These are phyloP conservation scores for Stichodactyla mertensii DNA, from an alignment of 64 coral and sea anemone species.

Conservation along the genomic window DNA sequence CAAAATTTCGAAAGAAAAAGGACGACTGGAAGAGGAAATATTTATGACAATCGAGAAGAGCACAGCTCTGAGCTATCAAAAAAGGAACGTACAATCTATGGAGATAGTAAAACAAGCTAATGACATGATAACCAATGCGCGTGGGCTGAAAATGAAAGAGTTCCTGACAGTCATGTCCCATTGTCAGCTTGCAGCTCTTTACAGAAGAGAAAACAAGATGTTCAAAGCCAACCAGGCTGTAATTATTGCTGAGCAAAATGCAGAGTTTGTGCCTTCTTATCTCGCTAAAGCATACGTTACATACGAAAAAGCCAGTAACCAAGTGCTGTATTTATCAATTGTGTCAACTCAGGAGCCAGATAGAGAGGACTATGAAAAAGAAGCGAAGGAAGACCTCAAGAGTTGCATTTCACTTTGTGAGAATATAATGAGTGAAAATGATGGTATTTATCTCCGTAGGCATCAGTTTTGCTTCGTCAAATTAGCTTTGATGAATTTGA, in stretches of 20 bases:
- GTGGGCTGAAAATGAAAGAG: not conserved
- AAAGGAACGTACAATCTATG: conserved; percentile 9
- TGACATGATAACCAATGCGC: not conserved
- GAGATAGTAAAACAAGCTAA: conserved; percentile 21
- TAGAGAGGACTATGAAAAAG: conserved; percentile 8
- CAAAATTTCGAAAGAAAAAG: not conserved
- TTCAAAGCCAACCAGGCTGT: conserved; percentile 19
- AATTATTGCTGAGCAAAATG: conserved; percentile 9
- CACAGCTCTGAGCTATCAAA: conserved; percentile 22
- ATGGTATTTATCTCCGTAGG: conserved; percentile 31
- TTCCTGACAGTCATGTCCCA: conserved; percentile 23
- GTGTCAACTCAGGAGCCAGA: not conserved
- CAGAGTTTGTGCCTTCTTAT: not conserved
- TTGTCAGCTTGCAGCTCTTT: conserved; percentile 42
- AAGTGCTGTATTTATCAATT: conserved; percentile 1
- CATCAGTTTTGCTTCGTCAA: conserved; percentile 51
- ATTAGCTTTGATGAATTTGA: conserved; percentile 41
- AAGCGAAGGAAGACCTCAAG: conserved; percentile 24
- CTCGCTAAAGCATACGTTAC: conserved; percentile 34
- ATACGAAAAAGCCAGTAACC: conserved; percentile 61
- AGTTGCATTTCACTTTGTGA: conserved; percentile 32
- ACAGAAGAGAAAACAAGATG: conserved; percentile 35
- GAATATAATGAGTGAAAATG: conserved; percentile 19
- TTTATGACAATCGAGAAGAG: conserved; percentile 40
- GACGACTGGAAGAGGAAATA: not conserved